A percentile compares a stretch with the other conserved stretches of the same genome.
Conservation (phyloP, 2,113 vertebrate species). For the Prinia subflava region DNA sequence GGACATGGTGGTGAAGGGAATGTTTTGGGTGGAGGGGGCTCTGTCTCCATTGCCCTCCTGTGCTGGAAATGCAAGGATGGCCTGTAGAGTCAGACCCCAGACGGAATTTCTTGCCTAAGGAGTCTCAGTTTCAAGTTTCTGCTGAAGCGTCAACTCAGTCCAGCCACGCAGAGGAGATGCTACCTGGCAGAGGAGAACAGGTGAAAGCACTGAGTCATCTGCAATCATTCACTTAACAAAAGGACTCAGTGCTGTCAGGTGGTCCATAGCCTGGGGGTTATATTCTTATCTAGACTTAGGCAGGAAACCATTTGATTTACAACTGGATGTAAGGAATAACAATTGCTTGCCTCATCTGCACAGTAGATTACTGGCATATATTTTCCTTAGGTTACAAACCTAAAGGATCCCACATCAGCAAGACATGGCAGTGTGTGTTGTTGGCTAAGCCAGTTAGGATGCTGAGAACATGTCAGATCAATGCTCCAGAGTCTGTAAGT, state of each 20-base stretch:
- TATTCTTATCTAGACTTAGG: constrained; percentile 13
- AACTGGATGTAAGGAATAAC: background rate
- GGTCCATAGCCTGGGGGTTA: background rate
- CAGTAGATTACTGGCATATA: background rate
- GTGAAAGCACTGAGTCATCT: constrained; percentile 28
- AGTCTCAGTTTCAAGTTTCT: background rate
- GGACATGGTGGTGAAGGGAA: background rate
- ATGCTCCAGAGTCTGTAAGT: background rate
- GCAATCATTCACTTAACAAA: constrained; percentile 24
- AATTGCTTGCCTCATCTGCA: background rate
- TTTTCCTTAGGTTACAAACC: background rate
- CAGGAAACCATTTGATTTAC: constrained; percentile 31
- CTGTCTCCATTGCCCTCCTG: background rate
- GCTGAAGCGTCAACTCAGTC: background rate
- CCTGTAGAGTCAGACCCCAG: background rate
- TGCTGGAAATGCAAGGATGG: background rate
- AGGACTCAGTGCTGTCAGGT: background rate
- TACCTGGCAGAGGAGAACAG: background rate
- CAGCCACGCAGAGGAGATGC: background rate
- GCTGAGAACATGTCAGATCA: background rate
- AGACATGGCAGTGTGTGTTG: background rate
- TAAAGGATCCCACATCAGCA: background rate
- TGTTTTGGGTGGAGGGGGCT: rapidly evolving
- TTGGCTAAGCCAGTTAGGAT: background rate
- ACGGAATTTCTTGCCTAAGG: background rate